phyloP scores from a whole-genome alignment of 1,140 invertebrate genomes.

The Procambarus clarkii region DNA sequence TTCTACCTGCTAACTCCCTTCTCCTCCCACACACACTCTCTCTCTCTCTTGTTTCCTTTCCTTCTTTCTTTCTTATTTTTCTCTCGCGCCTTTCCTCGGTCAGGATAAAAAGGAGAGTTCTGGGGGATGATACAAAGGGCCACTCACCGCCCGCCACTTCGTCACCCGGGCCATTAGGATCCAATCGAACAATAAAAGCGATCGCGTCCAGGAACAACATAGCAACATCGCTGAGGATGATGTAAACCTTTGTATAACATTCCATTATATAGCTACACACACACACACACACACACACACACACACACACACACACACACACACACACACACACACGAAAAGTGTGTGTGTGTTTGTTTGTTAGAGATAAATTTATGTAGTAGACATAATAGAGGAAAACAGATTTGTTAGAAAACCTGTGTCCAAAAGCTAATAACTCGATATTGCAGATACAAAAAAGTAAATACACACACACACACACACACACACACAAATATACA shows the following conservation, averaged over 20 bases:
- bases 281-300: not conserved
- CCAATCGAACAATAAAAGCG: slow-evolving; percentile 59
- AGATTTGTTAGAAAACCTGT: too few relatives aligned
- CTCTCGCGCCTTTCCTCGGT: slow-evolving; percentile 4
- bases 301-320: too few relatives aligned
- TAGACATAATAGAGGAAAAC: too few relatives aligned
- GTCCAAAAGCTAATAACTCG: too few relatives aligned
- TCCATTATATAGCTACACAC: not conserved
- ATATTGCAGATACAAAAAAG: too few relatives aligned
- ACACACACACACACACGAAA: too few relatives aligned
- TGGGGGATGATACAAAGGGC: slow-evolving; percentile 39
- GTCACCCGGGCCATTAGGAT: slow-evolving; percentile 49
- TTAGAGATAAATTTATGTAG: too few relatives aligned
- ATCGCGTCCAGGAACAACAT: slow-evolving; percentile 48
- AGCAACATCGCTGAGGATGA: slow-evolving; percentile 33
- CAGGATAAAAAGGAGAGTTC: not conserved
- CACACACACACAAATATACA: too few relatives aligned
- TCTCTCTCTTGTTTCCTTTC: not conserved
- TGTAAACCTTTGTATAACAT: slow-evolving; percentile 14
- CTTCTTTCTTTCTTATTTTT: not conserved
- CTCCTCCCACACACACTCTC: not conserved
- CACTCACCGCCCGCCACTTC: slow-evolving; percentile 13
- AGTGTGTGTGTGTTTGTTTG: too few relatives aligned
- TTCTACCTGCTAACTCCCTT: not conserved
- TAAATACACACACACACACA: too few relatives aligned